Evolutionary conservation across 2,113 vertebrate genomes (phyloP), one percentile per base, ranked within the genome.

Genomic region (Gobius niger): DNA sequence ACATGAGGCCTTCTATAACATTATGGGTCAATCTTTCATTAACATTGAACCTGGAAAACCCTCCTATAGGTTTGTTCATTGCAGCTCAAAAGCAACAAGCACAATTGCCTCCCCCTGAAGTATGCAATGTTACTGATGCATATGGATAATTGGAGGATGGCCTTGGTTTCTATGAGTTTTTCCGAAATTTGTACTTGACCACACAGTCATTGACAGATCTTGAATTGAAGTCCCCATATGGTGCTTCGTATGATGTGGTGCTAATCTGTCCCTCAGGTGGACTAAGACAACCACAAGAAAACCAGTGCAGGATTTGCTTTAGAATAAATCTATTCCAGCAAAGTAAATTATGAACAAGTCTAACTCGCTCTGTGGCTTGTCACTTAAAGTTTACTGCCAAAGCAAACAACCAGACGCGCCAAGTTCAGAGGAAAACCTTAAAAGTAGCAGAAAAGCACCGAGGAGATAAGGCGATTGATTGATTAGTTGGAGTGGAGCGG

Each of bases 401-500:
- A 70, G 63, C 54, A 62, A 79, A 65, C 7, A 57, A 14, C 24
- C 15, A 8, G 44, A 1, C 44, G 11, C 47, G n/a, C 10, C 47
- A 46, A 60, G 46, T 61, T 41, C 42, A n/a, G 47, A 46, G 67
- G 63, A 75, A n/a, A 44, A 44, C 8, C 24, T 14, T 54, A 47
- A 44, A 10, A 53, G 18, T 10, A 44, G n/a, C n/a, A 34, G 40
- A 57, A 56, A 54, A n/a, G n/a, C 49, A 16, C 7, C 51, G 65
- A 64, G 63, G 67, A 54, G 57, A 60, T 60, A 60, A 44, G 41
- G n/a, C 24, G 13, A 7, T 19, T 63, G 66, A 84, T 46, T 70
- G 64, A 67, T 61, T 76, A 53, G 75, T 68, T 63, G 18, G 60
- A 68, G 40, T 59, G 67, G 51, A 46, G 67, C 9, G 14, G 65